Percentiles rank a stretch among this genome's conserved stretches.
Evolutionary conservation across 2,797 vertebrate genomes (phyloP).

Genomic region (Coregonus ussuriensis): DNA sequence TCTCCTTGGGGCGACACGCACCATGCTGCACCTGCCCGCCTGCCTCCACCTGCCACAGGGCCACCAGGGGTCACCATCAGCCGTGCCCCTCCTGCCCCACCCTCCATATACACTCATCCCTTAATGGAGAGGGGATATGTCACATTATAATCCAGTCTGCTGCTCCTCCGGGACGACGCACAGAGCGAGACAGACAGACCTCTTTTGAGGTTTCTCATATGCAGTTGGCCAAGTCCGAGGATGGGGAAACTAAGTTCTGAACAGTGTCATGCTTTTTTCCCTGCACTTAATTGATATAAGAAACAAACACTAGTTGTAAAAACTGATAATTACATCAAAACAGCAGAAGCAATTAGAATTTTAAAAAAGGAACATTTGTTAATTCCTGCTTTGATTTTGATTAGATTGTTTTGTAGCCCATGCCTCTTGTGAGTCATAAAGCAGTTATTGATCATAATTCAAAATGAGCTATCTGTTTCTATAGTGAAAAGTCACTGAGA

Average conservation of each 20-base stretch:
- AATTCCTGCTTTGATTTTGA: conserved; percentile 14
- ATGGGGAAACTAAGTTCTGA: conserved; percentile 23
- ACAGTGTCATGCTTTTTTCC: conserved; percentile 11
- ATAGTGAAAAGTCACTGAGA: conserved; percentile 24
- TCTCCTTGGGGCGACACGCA: conserved; percentile 55
- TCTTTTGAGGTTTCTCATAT: conserved; percentile 39
- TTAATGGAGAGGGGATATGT: no score
- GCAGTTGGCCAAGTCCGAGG: conserved; percentile 16
- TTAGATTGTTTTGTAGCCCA: conserved; percentile 13
- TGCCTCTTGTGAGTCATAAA: conserved; percentile 39
- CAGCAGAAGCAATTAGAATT: conserved; percentile 22
- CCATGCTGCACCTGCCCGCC: conserved; percentile 37
- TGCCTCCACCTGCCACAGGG: conserved; percentile 11
- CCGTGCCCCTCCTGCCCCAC: no score
- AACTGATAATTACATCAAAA: conserved; percentile 29
- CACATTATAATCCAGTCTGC: no score
- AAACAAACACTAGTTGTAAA: conserved; percentile 20
- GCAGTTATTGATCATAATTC: conserved; percentile 53
- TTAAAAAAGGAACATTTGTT: conserved; percentile 14
- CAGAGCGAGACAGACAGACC: conserved; percentile 12
- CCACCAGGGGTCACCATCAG: no score
- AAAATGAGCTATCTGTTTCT: conserved; percentile 31
- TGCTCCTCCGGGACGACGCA: no score
- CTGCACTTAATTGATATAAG: conserved; percentile 30
- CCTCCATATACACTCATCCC: no score